Base-by-base conservation (phyloP, 2,888 invertebrate genomes). In the Tenthredo mesomela region DNA sequence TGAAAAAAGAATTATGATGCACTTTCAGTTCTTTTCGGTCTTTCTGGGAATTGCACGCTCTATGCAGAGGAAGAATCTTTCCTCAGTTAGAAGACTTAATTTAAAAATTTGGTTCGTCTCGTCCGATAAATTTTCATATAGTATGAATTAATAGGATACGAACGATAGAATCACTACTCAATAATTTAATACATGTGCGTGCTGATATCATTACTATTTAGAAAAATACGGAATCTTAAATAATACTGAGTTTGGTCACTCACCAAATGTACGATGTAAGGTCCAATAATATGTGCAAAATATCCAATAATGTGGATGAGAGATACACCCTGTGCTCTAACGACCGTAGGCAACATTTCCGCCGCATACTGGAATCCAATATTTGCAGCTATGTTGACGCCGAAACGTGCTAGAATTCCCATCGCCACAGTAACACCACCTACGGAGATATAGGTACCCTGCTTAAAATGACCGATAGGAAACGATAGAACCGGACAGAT, bases 321-420 rank as follows among this genome's bases (percentile, higher is more conserved):
- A 0, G 97, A 97, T 0, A 98, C 97, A 0, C 97, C 98, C 91
- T 98, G 97, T 0, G 97, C 98, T 67, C 98, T 93, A 0, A 98
- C 97, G 3, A 98, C 97, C 0, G 98, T 98, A 0, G 98, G 98
- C 21, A 98, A 93, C 82, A 98, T 93, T 92, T 98, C 98, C 0
- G 98, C 98, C 0, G 97, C 98, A 93, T 98, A 98, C 91, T 98
- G 98, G 6, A 98, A 95, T 0, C 98, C 98, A 87, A 98, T 98
- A 93, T 98, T 98, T 93, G 98, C 98, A 0, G 98, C 97, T 83
- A 98, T 97, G 93, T 98, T 98, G 58, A 98, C 97, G 85, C 97
- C 96, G 88, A 98, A 97, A 29, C 98, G 95, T 1, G 98, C 98
- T 86, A 96, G 93, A 87, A 98, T 97, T 43, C 98, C 98, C 88